Evolutionary conservation across 53 echinoderm and acorn worm genomes (phyloP).

Genomic region (Stichopus horrens): DNA sequence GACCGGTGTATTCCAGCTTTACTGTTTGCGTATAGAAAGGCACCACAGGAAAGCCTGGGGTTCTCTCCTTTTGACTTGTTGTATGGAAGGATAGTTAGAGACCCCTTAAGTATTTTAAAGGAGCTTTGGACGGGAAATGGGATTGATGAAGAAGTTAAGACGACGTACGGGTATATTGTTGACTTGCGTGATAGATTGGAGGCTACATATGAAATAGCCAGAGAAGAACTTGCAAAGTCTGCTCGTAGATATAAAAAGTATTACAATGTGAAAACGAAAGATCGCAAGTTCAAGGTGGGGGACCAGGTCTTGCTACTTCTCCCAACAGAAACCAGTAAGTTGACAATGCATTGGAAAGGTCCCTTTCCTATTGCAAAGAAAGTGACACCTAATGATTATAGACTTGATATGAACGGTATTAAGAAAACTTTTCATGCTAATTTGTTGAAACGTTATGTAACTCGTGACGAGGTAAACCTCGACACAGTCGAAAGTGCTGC

Average conservation of each 20-base stretch:
- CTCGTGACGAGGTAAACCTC: conserved; percentile 2
- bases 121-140: conserved; percentile 58
- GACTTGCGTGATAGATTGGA: conserved; percentile 59
- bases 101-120: conserved; percentile 59
- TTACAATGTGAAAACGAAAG: conserved; percentile 55
- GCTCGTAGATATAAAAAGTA: conserved; percentile 48
- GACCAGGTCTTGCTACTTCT: conserved; percentile 60
- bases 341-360: conserved; percentile 65
- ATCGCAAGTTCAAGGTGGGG: conserved; percentile 53
- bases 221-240: conserved; percentile 57
- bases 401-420: conserved; percentile 50
- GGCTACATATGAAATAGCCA: conserved; percentile 50
- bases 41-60: not conserved
- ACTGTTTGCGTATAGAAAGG: conserved; percentile 8
- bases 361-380: conserved; percentile 48
- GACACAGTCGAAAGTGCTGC: conserved; percentile 17
- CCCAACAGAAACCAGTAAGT: conserved; percentile 56
- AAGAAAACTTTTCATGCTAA: conserved; percentile 63
- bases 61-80: not conserved
- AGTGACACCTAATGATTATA: conserved; percentile 54
- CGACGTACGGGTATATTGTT: conserved; percentile 64
- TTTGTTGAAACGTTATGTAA: conserved; percentile 58
- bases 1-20: conserved; percentile 11
- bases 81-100: conserved; percentile 67
- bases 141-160: conserved; percentile 53